A percentile compares a stretch with the other conserved stretches of the same genome.
These are phyloP conservation scores for Octomys mimax DNA, from an alignment of 2,797 vertebrate species.

Conservation along the genomic window DNA sequence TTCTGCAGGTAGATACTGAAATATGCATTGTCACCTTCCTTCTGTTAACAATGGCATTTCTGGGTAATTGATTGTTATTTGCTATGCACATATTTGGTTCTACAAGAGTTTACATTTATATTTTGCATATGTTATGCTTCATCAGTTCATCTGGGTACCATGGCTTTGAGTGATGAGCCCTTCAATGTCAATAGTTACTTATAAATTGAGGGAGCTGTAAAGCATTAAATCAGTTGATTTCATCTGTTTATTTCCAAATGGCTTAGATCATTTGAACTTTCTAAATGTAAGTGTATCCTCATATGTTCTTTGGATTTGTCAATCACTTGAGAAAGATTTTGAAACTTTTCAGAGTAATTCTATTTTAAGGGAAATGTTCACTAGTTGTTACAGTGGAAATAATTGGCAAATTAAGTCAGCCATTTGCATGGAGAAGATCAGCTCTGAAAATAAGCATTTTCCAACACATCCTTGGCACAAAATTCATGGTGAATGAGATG, in stretches of 20 bases:
- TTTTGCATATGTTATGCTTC: background rate
- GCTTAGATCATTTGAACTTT: background rate
- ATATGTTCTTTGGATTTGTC: background rate
- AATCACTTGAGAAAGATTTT: background rate
- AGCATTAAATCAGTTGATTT: background rate
- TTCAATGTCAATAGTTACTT: background rate
- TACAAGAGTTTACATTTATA: background rate
- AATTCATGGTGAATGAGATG: background rate
- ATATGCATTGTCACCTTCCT: background rate
- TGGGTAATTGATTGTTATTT: background rate
- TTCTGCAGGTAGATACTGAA: background rate
- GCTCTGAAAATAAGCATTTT: background rate
- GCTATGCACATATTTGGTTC: background rate
- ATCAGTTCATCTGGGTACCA: background rate
- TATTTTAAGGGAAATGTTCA: background rate
- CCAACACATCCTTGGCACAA: background rate
- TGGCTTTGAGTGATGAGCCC: background rate
- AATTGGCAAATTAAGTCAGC: background rate
- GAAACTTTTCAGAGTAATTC: background rate
- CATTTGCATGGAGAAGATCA: background rate
- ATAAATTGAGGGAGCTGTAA: background rate
- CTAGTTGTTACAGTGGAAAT: background rate
- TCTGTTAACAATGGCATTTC: background rate
- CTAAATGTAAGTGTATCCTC: background rate
- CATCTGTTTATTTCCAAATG: background rate